Evolutionary conservation across 2,113 vertebrate genomes (phyloP), one percentile per base, ranked within the genome.

Genomic region (Channa argus): DNA sequence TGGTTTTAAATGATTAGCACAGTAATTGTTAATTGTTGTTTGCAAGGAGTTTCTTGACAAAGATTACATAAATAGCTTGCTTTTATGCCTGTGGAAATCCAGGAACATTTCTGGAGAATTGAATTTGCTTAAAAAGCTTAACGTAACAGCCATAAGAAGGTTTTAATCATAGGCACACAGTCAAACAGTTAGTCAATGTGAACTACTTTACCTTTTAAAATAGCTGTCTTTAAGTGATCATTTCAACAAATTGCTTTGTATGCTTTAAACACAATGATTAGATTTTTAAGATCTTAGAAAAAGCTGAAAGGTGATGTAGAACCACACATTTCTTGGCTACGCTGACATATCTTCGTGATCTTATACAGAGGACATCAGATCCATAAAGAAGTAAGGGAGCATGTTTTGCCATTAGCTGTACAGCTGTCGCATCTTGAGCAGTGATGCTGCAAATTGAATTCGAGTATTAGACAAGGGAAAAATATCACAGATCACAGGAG

Each of bases 391-490:
- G 63, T 41, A n/a, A 10, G n/a, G 34, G 49, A 80, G 61, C 67
- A 76, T 46, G 11, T 72, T 81, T 69, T 64, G 43, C 34, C 11
- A 66, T 84, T 71, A 54, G 59, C 74, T 50, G 41, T 52, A 58
- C 60, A 63, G 63, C 45, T 65, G 53, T 2, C 58, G 49, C 36
- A 15, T 53, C 51, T 65, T 12, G 24, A 78, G 69, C 49, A 45
- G 52, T 44, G 38, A 12, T 33, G 61, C 63, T 37, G 10, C 58
- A 79, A 83, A 83, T 73, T 59, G n/a, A 87, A 83, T 81, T 60
- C 38, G 74, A 45, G 43, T 55, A 54, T 72, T 47, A 60, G 37
- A 54, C 12, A 47, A 67, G 3, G 24, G 39, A 34, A 33, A 15
- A 44, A 50, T 12, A 45, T 62, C 58, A 74, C 6, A 63, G 37